phyloP scores from a whole-genome alignment of 2,888 invertebrate genomes.

The Erpobdella octoculata region DNA sequence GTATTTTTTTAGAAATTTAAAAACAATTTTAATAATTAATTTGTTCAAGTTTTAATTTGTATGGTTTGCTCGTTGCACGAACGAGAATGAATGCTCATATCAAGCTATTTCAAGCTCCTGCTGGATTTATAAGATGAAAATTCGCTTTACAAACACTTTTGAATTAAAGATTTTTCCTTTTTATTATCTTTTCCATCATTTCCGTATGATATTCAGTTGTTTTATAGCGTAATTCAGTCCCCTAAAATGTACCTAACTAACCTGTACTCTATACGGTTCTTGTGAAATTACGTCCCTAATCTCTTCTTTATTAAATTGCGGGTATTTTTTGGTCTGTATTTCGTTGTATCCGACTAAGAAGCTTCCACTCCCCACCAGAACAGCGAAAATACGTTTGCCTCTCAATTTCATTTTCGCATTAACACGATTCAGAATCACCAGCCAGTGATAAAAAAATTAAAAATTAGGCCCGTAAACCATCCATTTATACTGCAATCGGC shows the following conservation, averaged over 20 bases:
- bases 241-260: no score
- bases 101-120: no score
- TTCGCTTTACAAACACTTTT: not conserved
- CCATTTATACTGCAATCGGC: no score
- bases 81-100: no score
- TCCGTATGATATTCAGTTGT: not conserved
- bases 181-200: not conserved
- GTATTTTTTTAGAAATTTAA: no score
- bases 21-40: no score
- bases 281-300: conserved; percentile 15
- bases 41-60: no score
- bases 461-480: no score
- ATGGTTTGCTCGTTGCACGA: no score
- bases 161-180: not conserved
- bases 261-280: conserved; percentile 18
- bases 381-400: not conserved
- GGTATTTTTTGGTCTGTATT: not conserved
- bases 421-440: not conserved
- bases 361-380: not conserved
- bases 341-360: not conserved
- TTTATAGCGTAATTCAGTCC: no score
- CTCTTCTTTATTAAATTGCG: conserved; percentile 19
- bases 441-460: no score
- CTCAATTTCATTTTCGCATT: not conserved
- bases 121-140: not conserved